Conservation (phyloP, 2,888 invertebrate species). For the Melieria omissa region DNA sequence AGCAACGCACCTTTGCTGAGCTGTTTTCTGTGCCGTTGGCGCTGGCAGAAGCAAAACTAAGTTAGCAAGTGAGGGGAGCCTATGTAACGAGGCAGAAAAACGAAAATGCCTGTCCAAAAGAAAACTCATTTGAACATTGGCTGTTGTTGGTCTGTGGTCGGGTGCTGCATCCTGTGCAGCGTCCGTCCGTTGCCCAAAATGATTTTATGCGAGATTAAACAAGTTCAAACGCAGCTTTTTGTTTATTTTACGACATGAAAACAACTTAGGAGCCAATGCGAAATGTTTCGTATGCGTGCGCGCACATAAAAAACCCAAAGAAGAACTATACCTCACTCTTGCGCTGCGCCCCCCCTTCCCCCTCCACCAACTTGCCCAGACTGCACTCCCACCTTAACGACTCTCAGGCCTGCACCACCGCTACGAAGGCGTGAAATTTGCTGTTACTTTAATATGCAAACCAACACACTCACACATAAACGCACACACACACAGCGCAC, state of each 20-base stretch:
- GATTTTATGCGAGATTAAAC: conserved; percentile 30
- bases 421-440: conserved; percentile 36
- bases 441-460: conserved; percentile 37
- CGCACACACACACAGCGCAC: background rate
- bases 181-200: conserved; percentile 3
- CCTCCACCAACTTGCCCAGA: background rate
- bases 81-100: too few species aligned
- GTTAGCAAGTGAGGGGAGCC: too few species aligned
- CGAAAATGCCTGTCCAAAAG: too few species aligned
- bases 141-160: background rate
- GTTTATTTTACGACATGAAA: conserved; percentile 29
- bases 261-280: conserved; percentile 14
- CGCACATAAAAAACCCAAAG: conserved; percentile 11
- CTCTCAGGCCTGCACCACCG: background rate
- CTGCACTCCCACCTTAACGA: background rate
- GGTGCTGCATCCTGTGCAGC: background rate
- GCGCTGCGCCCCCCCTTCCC: too few species aligned
- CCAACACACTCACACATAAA: conserved; percentile 16
- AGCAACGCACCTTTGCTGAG: too few species aligned
- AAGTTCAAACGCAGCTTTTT: conserved; percentile 22
- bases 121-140: too few species aligned
- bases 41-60: too few species aligned
- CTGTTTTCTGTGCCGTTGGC: too few species aligned
- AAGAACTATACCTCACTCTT: background rate
- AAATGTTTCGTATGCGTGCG: background rate